These are phyloP conservation scores for Melieria omissa DNA, from an alignment of 2,888 invertebrate species.

Conservation along the genomic window DNA sequence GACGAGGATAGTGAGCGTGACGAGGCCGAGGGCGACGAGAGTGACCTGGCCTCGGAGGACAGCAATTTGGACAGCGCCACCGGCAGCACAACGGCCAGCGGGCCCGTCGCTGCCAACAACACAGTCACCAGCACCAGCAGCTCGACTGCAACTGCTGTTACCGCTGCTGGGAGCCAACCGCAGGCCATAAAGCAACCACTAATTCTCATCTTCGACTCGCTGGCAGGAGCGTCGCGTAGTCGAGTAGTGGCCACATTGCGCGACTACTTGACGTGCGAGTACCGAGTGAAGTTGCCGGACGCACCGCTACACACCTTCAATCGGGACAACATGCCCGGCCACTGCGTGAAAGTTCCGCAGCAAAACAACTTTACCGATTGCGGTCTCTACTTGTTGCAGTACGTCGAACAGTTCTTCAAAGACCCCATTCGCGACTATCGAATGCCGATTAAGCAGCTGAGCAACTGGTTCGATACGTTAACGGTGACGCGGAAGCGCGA, in stretches of 20 bases:
- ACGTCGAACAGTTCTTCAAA: conserved; percentile 95
- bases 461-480: conserved; percentile 88
- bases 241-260: conserved; percentile 89
- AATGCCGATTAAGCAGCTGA: conserved; percentile 83
- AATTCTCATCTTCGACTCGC: conserved; percentile 94
- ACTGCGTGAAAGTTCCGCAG: conserved; percentile 93
- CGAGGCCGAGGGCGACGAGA: conserved; percentile 85
- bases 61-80: conserved; percentile 58
- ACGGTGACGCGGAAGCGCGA: conserved; percentile 86
- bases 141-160: conserved; percentile 45
- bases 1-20: conserved; percentile 80
- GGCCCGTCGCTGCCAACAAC: conserved; percentile 22
- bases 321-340: conserved; percentile 86
- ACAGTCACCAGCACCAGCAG: conserved; percentile 17
- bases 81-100: conserved; percentile 43
- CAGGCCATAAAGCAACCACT: conserved; percentile 73
- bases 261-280: conserved; percentile 91
- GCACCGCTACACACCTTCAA: conserved; percentile 71
- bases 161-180: conserved; percentile 25
- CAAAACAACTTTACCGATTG: conserved; percentile 98
- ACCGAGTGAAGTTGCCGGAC: conserved; percentile 74
- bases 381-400: conserved; percentile 94
- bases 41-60: conserved; percentile 72
- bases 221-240: conserved; percentile 83
- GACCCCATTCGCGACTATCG: conserved; percentile 84